Percentiles rank a stretch among this genome's conserved stretches.
phyloP scores from a whole-genome alignment of 2,888 invertebrate genomes.

The Cremastobaeus sp. region DNA sequence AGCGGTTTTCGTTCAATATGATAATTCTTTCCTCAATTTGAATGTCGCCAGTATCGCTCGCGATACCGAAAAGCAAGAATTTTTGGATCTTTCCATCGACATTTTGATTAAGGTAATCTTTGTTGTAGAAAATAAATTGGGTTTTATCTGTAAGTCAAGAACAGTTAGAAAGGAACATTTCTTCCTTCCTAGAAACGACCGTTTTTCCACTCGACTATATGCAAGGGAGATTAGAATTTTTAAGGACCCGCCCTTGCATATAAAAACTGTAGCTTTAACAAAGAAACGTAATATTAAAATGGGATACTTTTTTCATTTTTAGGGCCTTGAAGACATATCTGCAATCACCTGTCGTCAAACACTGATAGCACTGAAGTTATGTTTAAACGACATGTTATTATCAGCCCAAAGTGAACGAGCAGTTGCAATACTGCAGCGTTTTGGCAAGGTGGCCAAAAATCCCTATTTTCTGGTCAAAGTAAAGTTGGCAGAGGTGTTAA shows the following conservation, averaged over 20 bases:
- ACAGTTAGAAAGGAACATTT: too few relatives aligned
- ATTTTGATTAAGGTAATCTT: constrained; percentile 81
- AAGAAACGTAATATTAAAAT: too few relatives aligned
- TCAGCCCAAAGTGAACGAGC: constrained; percentile 82
- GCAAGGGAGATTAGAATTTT: too few relatives aligned
- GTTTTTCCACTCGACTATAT: too few relatives aligned
- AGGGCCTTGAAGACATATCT: constrained; percentile 85
- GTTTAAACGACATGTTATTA: constrained; percentile 82
- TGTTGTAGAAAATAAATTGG: constrained; percentile 12
- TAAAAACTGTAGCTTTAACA: too few relatives aligned
- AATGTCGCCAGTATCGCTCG: too few relatives aligned
- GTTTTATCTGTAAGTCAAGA: too few relatives aligned
- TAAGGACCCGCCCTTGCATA: too few relatives aligned
- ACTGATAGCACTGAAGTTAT: constrained; percentile 81
- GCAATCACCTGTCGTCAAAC: constrained; percentile 87
- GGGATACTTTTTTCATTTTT: too few relatives aligned
- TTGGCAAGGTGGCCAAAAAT: constrained; percentile 84
- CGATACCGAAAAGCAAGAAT: constrained; percentile 65
- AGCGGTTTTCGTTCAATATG: constrained; percentile 81
- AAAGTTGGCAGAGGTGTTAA: constrained; percentile 83
- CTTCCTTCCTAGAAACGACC: too few relatives aligned
- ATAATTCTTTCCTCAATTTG: constrained; percentile 80
- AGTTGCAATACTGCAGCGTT: constrained; percentile 81
- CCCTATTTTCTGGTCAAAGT: constrained; percentile 93
- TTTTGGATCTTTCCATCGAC: constrained; percentile 79